phyloP scores from a whole-genome alignment of 2,888 invertebrate genomes.

The Mesochorus sp. region DNA sequence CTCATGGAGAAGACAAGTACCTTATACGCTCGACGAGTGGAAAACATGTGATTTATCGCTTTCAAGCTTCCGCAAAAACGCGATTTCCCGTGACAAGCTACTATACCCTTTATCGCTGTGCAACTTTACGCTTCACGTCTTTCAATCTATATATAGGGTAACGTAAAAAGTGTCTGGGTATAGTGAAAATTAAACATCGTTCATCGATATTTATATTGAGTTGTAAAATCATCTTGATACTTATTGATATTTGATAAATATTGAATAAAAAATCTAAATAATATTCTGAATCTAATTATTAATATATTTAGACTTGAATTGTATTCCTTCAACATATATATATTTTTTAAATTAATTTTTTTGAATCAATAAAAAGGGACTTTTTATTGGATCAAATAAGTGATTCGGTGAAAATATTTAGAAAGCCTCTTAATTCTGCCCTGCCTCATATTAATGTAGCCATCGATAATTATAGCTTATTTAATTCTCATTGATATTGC shows the following conservation, averaged over 20 bases:
- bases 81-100: slow-evolving; percentile 36
- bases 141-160: neutral
- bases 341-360: too few relatives aligned
- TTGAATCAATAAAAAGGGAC: too few relatives aligned
- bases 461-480: neutral
- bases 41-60: slow-evolving; percentile 52
- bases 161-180: neutral
- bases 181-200: too few relatives aligned
- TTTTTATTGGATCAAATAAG: too few relatives aligned
- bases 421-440: too few relatives aligned
- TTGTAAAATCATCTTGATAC: neutral
- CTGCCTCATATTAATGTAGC: neutral
- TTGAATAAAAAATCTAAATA: too few relatives aligned
- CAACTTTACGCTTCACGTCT: slow-evolving; percentile 7
- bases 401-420: too few relatives aligned
- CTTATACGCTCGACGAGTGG: slow-evolving; percentile 37
- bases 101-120: slow-evolving; percentile 11
- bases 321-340: too few relatives aligned
- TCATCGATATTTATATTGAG: neutral
- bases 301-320: too few relatives aligned
- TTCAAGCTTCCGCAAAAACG: slow-evolving; percentile 13
- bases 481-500: slow-evolving; percentile 5
- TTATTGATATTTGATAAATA: neutral
- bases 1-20: slow-evolving; percentile 34
- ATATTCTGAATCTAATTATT: too few relatives aligned